These are phyloP conservation scores for Reinhardtius hippoglossoides DNA, from an alignment of 2,113 vertebrate genomes.

Conservation along the genomic window DNA sequence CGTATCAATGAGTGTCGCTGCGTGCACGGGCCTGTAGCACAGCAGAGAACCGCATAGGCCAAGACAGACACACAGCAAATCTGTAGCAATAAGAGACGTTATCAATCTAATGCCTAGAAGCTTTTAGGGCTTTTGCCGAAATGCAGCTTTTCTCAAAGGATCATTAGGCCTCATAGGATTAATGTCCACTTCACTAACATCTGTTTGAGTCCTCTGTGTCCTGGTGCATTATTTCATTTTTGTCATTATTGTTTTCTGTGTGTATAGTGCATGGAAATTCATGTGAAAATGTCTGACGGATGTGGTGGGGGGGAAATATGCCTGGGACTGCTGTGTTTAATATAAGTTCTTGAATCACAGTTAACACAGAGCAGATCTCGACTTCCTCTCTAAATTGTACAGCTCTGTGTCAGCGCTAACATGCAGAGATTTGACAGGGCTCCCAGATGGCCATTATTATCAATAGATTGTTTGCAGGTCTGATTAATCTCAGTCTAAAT, in stretches of 20 bases:
- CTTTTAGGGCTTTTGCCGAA: slow-evolving; percentile 56
- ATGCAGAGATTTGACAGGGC: slow-evolving; percentile 66
- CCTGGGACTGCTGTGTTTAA: slow-evolving; percentile 32
- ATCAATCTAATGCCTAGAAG: slow-evolving; percentile 60
- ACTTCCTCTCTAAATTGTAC: slow-evolving; percentile 68
- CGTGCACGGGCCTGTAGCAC: slow-evolving; percentile 23
- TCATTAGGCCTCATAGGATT: slow-evolving; percentile 57
- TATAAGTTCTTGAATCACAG: slow-evolving; percentile 48
- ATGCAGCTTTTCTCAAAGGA: slow-evolving; percentile 51
- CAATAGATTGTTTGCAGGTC: slow-evolving; percentile 61
- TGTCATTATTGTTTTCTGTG: slow-evolving; percentile 20
- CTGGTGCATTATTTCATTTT: slow-evolving; percentile 41
- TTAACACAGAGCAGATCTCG: slow-evolving; percentile 61
- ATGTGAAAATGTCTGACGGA: slow-evolving; percentile 15
- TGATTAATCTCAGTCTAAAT: slow-evolving; percentile 60
- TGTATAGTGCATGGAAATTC: background rate
- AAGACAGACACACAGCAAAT: slow-evolving; percentile 45
- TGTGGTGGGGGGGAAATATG: background rate
- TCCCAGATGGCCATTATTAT: slow-evolving; percentile 73
- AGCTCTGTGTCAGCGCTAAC: slow-evolving; percentile 67
- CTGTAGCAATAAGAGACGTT: slow-evolving; percentile 47
- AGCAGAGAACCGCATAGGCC: background rate
- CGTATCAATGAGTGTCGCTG: slow-evolving; percentile 60
- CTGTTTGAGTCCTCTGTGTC: slow-evolving; percentile 48
- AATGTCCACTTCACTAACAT: slow-evolving; percentile 55